Evolutionary conservation across 2,113 vertebrate species (phyloP), one percentile per base, ranked within the genome.

Genomic region (Zosterops lateralis): DNA sequence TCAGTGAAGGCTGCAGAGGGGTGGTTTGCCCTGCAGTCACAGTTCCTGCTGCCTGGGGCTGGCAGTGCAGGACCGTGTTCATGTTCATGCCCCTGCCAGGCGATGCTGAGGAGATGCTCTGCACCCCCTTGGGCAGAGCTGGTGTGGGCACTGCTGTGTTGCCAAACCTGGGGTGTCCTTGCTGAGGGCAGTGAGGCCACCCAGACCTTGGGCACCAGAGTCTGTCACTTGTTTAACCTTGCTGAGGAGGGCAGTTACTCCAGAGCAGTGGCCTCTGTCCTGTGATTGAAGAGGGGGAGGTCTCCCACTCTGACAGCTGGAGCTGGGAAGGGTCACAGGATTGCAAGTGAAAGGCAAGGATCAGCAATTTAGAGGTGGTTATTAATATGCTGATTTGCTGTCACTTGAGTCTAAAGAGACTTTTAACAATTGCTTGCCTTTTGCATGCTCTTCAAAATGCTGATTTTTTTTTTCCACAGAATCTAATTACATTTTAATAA

Each of bases 321-420:
- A 78, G 68, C 3, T 64, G 3, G 75, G 36, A 56, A 51, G 42
- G 87, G 64, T 89, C 42, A 84, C n/a, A 42, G 84, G 60, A 64
- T 6, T 79, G 62, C 40, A 73, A 95, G 67, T 64, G 89, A 94
- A 86, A 92, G 82, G 87, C 71, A 75, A 73, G 68, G 67, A 92
- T 95, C 84, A 91, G 83, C 84, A 88, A 32, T 86, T 91, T 92
- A 73, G 65, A 90, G 40, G 47, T 51, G 73, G 77, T 75, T 82
- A 78, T 96, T 93, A 95, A 94, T 93, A 95, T 95, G 91, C 75
- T 95, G 95, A 95, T 94, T 84, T 91, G 92, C 87, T 83, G 84
- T 96, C 92, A 78, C 61, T 92, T 73, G 50, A 78, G 36, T 83
- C 81, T 95, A 83, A 92, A 96, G 87, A 89, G 68, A 88, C n/a